Evolutionary conservation across 2,797 vertebrate species (phyloP), one percentile per base, ranked within the genome.

Genomic region (Limnodromus scolopaceus): DNA sequence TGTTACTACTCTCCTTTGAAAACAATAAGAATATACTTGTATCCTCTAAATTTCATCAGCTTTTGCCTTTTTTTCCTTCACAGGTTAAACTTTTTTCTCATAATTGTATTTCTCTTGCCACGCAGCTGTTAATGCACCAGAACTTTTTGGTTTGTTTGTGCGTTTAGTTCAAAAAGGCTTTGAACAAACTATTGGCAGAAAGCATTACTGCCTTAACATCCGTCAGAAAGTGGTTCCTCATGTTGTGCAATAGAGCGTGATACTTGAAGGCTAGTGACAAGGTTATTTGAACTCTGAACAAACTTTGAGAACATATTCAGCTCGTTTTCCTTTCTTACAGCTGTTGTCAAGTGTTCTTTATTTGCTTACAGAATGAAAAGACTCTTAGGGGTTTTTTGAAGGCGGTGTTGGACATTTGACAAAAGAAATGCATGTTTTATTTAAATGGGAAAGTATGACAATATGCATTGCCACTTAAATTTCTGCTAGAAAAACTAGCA

Each of bases 211-310:
- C 69, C 82, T 92, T 72, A 65, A 63, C 76, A 91, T 70, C 79
- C 77, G 38, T 90, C 85, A 76, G 82, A 92, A 89, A 83, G 92
- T 60, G 61, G 57, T 91, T 96, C 90, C 81, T 93, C 38, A 28
- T 92, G 91, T 94, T 94, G 69, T 78, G 71, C 80, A 80, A 93
- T 75, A 9, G 85, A 65, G 63, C 6, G 28, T 68, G 60, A 43
- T 91, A 66, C 27, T 96, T 89, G 32, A 87, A 90, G 60, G 46
- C 87, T 80, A 41, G 70, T 87, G 64, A 41, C 19, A 53, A 16
- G 96, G 92, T 65, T 97, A 97, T 98, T 91, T 93, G 90, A 87
- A 95, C 81, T 95, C 70, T 63, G 78, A 76, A 55, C 82, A 95
- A 80, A 70, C 87, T 94, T 68, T 25, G 86, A 46, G 54, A 82